A percentile compares a stretch with the other conserved stretches of the same genome.
Conservation (phyloP, 53 echinoderm and acorn worm species). For the Luidia sarsii region DNA sequence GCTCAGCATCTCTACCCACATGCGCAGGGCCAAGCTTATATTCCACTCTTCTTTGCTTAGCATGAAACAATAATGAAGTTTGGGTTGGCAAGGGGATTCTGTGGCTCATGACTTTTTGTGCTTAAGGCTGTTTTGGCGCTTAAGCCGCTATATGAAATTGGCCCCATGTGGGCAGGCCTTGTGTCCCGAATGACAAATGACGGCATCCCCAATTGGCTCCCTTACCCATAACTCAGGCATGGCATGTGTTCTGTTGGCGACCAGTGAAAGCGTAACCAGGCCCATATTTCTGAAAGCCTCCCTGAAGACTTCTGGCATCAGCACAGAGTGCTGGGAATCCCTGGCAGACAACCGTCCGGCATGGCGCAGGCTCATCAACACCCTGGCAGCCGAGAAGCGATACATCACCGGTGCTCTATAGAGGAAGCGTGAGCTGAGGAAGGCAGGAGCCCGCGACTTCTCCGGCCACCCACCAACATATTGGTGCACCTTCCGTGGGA, state of each 20-base stretch:
- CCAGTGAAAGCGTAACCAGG: neutral
- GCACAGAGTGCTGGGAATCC: neutral
- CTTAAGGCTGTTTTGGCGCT: no score
- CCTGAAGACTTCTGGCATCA: neutral
- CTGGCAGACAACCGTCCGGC: neutral
- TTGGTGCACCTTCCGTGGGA: no score
- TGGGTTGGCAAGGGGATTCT: no score
- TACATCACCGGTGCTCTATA: neutral
- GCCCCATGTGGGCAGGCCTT: constrained; percentile 17
- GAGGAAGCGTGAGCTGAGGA: no score
- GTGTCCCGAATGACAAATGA: constrained; percentile 12
- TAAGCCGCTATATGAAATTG: no score
- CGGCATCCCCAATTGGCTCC: neutral
- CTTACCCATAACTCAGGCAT: neutral
- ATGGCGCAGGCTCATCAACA: no score
- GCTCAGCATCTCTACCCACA: neutral
- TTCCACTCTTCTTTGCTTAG: no score
- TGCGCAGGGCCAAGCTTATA: neutral
- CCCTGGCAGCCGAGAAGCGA: no score
- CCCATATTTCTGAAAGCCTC: neutral
- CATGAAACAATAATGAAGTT: no score
- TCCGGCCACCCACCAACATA: no score
- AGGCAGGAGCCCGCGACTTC: no score
- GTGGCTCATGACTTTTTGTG: no score
- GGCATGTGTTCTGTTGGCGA: neutral